Base-by-base conservation (phyloP, 2,113 vertebrate genomes). In the Gasterosteus nipponicus region DNA sequence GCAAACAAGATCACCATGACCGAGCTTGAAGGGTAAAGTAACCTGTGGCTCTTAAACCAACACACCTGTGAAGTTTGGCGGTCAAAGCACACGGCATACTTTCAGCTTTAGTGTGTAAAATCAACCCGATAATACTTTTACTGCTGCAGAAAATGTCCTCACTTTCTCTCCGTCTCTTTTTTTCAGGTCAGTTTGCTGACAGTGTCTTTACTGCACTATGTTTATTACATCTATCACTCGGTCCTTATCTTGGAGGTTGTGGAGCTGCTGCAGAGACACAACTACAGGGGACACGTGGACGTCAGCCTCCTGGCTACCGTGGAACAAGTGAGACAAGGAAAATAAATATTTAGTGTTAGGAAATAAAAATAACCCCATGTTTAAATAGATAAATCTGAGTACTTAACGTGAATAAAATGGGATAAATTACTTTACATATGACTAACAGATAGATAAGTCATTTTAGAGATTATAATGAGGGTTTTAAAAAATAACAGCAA, bases 291-390 rank as follows among this genome's bases (percentile, higher is more conserved):
- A 18, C 84, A 75, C 57, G 73, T 93, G 53, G 93, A 95, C n/a
- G 66, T 96, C 75, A 84, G 67, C 57, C 16, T 65, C 9, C 75
- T 94, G 33, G 88, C 90, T 0, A 62, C 67, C 3, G 92, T 88
- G 85, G 93, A 93, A 74, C 92, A 95, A 94, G 94, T 97, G 90
- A 69, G 77, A 42, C 44, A 41, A 12, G 44, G 11, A 70, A 72
- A 33, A 68, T 12, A 56, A 49, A 75, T 73, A 73, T 78, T 73
- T 69, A 33, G 38, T 73, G 26, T 71, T 22, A n/a, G 62, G 10
- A 38, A 56, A 41, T 51, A 6, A 49, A 31, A 53, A 53, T 2
- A 46, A 29, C n/a, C 9, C 16, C 5, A 18, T 22, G 33, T 61
- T 61, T 14, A 78, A 41, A 10, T 3, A 53, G 39, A 69, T n/a